Conservation (phyloP, 2,888 invertebrate genomes). For the Blastobasis lacticolella region DNA sequence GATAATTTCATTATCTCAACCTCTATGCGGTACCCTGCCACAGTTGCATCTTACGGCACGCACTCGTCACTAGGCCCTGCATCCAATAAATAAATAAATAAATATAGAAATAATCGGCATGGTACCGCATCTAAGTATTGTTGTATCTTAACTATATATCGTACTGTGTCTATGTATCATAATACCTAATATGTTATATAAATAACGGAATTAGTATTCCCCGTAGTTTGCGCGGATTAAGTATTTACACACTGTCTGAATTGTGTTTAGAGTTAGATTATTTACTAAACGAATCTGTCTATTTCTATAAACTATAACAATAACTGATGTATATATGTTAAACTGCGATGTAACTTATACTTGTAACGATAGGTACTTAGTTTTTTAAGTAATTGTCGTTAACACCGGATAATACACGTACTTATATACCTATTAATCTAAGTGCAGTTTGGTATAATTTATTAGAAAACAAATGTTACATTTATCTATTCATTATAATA, state of each 20-base stretch:
- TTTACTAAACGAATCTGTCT: conserved; percentile 24
- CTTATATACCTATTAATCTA: conserved; percentile 13
- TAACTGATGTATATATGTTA: conserved; percentile 19
- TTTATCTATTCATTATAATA: conserved; percentile 11
- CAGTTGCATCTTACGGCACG: background rate
- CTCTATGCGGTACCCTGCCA: conserved; percentile 4
- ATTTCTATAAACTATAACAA: conserved; percentile 37
- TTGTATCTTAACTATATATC: no score
- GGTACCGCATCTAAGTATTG: no score
- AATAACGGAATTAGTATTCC: background rate
- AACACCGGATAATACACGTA: conserved; percentile 6
- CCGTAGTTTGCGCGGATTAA: no score
- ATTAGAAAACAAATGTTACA: conserved; percentile 6
- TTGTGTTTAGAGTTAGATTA: background rate
- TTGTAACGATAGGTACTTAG: conserved; percentile 18
- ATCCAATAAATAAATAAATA: no score
- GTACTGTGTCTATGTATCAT: no score
- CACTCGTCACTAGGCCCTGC: no score
- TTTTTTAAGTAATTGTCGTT: background rate
- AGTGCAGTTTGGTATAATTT: background rate
- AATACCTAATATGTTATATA: no score
- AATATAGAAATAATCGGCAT: no score
- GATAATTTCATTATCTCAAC: conserved; percentile 23
- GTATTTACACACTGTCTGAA: conserved; percentile 25
- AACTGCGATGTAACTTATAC: conserved; percentile 22